Percentiles rank a stretch among this genome's conserved stretches.
Conservation (phyloP, 2,797 vertebrate species). For the Oreochromis mossambicus region DNA sequence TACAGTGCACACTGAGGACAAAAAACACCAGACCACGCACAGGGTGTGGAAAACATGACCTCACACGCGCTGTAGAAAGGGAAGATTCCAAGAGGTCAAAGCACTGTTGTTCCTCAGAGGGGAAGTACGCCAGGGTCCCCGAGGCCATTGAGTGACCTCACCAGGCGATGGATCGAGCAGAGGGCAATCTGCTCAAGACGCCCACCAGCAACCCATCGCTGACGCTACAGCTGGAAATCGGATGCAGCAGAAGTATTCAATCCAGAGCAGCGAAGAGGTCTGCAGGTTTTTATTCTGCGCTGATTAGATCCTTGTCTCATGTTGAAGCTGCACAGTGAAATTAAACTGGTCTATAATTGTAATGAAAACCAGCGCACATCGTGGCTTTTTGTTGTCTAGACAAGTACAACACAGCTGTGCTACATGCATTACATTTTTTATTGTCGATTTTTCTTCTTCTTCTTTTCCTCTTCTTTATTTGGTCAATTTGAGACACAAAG, state of each 20-base stretch:
- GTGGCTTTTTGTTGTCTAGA: not conserved
- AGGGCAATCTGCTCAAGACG: constrained; percentile 53
- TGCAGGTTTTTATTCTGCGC: constrained; percentile 13
- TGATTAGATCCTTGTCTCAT: constrained; percentile 22
- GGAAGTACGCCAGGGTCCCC: constrained; percentile 58
- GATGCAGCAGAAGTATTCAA: not conserved
- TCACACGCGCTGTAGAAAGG: constrained; percentile 52
- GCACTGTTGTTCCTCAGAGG: constrained; percentile 61
- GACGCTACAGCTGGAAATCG: not conserved
- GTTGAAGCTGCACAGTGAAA: constrained; percentile 8
- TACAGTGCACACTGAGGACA: constrained; percentile 41
- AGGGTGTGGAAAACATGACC: constrained; percentile 70
- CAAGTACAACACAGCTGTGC: not conserved
- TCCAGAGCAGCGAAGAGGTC: not conserved
- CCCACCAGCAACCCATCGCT: constrained; percentile 33
- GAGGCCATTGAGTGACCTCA: constrained; percentile 67
- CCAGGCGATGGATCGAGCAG: constrained; percentile 51
- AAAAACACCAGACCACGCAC: constrained; percentile 52
- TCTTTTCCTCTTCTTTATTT: not conserved
- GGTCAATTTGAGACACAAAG: not conserved
- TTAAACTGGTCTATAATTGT: not conserved
- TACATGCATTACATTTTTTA: not conserved
- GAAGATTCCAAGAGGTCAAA: constrained; percentile 69
- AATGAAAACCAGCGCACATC: not conserved
- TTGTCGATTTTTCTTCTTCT: not conserved